These are phyloP conservation scores for Sarcophaga caerulescens DNA, from an alignment of 2,888 invertebrate genomes.

Conservation along the genomic window DNA sequence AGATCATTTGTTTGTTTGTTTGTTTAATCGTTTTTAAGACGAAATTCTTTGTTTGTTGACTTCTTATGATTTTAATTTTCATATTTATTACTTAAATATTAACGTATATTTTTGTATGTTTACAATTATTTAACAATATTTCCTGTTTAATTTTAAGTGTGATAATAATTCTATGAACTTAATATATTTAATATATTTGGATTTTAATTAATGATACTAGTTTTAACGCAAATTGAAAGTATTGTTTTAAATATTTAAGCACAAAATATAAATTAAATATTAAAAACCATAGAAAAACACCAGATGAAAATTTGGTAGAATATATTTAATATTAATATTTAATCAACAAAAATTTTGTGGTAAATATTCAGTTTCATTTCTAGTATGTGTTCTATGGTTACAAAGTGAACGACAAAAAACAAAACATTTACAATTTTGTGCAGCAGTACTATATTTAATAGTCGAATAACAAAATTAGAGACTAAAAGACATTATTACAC, in stretches of 20 bases:
- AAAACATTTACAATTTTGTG: too few relatives aligned
- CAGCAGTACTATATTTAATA: too few relatives aligned
- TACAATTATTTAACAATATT: not conserved
- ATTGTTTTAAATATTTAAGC: not conserved
- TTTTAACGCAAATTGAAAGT: not conserved
- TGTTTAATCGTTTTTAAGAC: not conserved
- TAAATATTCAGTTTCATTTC: too few relatives aligned
- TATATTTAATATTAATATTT: too few relatives aligned
- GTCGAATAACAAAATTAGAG: too few relatives aligned
- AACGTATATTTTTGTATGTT: not conserved
- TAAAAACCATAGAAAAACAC: too few relatives aligned
- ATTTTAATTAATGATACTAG: not conserved
- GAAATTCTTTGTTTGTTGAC: not conserved
- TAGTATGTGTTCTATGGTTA: too few relatives aligned
- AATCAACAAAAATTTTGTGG: too few relatives aligned
- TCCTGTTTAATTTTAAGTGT: conserved; percentile 1
- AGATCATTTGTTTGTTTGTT: conserved; percentile 16
- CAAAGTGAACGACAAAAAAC: too few relatives aligned
- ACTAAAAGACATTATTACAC: too few relatives aligned
- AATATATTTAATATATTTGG: conserved; percentile 3
- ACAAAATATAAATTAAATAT: too few relatives aligned
- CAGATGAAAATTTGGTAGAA: too few relatives aligned
- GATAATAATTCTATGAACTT: conserved; percentile 16
- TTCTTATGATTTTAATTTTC: not conserved
- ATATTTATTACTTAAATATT: not conserved